A percentile compares a stretch with the other conserved stretches of the same genome.
These are phyloP conservation scores for Helobdella robusta DNA, from an alignment of 2,888 invertebrate genomes.

Conservation along the genomic window DNA sequence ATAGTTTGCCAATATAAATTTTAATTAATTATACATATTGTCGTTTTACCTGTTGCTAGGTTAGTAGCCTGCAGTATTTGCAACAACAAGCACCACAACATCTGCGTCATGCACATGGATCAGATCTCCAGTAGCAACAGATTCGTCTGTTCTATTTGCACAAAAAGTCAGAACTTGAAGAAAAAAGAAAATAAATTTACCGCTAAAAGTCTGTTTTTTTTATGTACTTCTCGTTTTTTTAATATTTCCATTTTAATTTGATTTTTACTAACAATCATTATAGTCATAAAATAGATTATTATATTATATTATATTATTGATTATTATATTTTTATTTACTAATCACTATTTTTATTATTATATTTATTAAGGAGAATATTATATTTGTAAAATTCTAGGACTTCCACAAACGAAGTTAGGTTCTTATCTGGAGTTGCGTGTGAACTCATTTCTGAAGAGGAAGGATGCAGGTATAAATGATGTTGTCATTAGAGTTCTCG, in stretches of 20 bases:
- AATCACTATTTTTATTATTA: no score
- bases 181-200: conserved; percentile 94
- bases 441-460: conserved; percentile 92
- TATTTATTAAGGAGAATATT: no score
- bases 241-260: no score
- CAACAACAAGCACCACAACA: conserved; percentile 91
- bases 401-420: conserved; percentile 87
- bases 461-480: conserved; percentile 88
- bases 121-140: conserved; percentile 56
- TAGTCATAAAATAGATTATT: no score
- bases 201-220: conserved; percentile 65
- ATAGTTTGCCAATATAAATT: no score
- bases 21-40: no score
- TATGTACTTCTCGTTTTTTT: no score
- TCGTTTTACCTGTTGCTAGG: no score
- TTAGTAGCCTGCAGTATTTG: conserved; percentile 92
- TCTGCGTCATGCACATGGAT: conserved; percentile 92
- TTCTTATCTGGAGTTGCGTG: conserved; percentile 89
- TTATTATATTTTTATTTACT: no score
- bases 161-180: conserved; percentile 76
- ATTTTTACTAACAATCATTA: no score
- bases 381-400: no score
- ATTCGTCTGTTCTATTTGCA: conserved; percentile 83
- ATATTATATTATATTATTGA: no score
- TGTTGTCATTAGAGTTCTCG: conserved; percentile 94